Conservation (phyloP, 2,797 vertebrate genomes). For the Etheostoma perlongum region DNA sequence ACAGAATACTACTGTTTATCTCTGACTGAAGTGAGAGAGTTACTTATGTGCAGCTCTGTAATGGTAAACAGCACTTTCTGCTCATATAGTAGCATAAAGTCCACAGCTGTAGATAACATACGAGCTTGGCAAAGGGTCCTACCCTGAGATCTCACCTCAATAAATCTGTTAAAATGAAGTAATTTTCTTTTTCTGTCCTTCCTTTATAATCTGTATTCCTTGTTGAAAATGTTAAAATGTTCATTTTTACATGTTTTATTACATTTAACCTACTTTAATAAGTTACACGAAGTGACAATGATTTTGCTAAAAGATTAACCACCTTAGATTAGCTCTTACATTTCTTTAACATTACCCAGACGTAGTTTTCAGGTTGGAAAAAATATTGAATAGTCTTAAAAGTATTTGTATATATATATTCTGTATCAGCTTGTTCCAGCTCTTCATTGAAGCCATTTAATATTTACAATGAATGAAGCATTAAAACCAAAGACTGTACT, state of each 20-base stretch:
- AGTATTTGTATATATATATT: too few species aligned
- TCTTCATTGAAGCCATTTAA: background rate
- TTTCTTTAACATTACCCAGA: background rate
- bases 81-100: conserved; percentile 41
- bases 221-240: too few species aligned
- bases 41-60: conserved; percentile 16
- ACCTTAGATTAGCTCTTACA: background rate
- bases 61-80: conserved; percentile 33
- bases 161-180: conserved; percentile 2
- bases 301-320: background rate
- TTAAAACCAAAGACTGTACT: background rate
- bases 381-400: background rate
- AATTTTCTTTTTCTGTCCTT: too few species aligned
- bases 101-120: conserved; percentile 53
- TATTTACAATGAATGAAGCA: conserved; percentile 2
- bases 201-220: too few species aligned
- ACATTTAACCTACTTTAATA: too few species aligned
- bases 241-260: too few species aligned
- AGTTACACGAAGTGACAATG: too few species aligned
- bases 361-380: background rate
- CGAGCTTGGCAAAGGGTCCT: conserved; percentile 8
- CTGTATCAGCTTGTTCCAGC: background rate
- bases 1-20: conserved; percentile 27
- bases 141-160: conserved; percentile 20
- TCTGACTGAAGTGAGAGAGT: conserved; percentile 13